Evolutionary conservation across 2,888 invertebrate genomes (phyloP), one percentile per base, ranked within the genome.

Genomic region (Drosophila mettleri): DNA sequence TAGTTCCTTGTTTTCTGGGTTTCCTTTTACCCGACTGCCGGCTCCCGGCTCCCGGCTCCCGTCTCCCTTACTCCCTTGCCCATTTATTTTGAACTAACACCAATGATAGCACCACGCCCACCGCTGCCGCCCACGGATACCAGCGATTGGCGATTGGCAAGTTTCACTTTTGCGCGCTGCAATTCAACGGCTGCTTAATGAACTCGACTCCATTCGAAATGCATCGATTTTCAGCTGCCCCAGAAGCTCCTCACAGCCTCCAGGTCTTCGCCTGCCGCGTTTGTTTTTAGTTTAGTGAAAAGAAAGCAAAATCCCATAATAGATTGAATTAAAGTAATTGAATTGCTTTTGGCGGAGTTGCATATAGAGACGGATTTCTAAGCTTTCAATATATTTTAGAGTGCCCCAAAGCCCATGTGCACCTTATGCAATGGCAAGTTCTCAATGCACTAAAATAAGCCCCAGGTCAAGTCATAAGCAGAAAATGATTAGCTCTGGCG

Each of bases 201-300:
- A 85, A 84, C 83, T 89, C 27, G 48, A 77, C 70, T 85, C 64
- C 61, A 88, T 86, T 78, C 29, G 63, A 81, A 88, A 61, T 88
- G 86, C 86, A 84, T 88, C 64, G 86, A 89, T 87, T 85, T 81
- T 59, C 43, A 34, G 55, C 22, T 64, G 63, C 45, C 36, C 57
- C 46, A 55, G 24, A 63, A 60, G 20, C 48, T 72, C 60, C 61
- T 31, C 46, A 24, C 20, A 22, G 29, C 48, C 41, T 52, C 46
- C 48, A 29, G 31, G 3, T 9, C 33, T 8, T 18, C 29, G 14
- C 1, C n/a, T 12, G 9, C 27, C 18, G 10, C 14, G 12, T 24
- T 46, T 29, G 63, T 59, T 87, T 57, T 85, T 66, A 74, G 55
- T 33, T 60, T 55, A 80, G 78, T 87, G 69, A 81, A 78, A 64